phyloP scores from a whole-genome alignment of 2,797 vertebrate genomes.

The Labeo calbasu region DNA sequence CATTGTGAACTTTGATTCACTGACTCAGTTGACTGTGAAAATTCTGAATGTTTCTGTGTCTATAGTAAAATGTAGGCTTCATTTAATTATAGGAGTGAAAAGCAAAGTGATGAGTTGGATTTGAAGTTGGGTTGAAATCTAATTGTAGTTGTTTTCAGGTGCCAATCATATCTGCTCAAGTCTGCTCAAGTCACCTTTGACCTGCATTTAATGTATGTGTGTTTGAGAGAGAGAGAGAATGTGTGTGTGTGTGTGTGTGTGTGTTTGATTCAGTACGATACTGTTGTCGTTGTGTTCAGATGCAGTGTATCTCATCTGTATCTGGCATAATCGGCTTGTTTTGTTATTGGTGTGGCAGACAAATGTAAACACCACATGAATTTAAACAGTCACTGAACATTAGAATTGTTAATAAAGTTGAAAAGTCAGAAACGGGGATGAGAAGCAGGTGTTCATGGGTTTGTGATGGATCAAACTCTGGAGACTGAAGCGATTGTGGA shows the following conservation, averaged over 20 bases:
- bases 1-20: too few relatives aligned
- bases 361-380: not conserved
- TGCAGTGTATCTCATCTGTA: not conserved
- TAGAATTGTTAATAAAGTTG: not conserved
- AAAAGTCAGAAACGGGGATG: not conserved
- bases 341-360: not conserved
- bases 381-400: not conserved
- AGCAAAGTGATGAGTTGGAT: not conserved
- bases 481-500: not conserved
- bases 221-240: not conserved
- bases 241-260: not conserved
- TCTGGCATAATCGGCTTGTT: not conserved
- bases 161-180: too few relatives aligned
- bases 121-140: too few relatives aligned
- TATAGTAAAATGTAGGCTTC: not conserved
- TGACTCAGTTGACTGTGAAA: too few relatives aligned
- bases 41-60: not conserved
- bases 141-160: too few relatives aligned
- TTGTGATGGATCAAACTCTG: not conserved
- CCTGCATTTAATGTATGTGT: not conserved
- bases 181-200: not conserved
- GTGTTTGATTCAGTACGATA: not conserved
- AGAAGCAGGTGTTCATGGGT: not conserved
- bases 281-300: slow-evolving; percentile 1
- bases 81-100: not conserved